Evolutionary conservation across 2,888 invertebrate species (phyloP).

Genomic region (Plusia festucae): DNA sequence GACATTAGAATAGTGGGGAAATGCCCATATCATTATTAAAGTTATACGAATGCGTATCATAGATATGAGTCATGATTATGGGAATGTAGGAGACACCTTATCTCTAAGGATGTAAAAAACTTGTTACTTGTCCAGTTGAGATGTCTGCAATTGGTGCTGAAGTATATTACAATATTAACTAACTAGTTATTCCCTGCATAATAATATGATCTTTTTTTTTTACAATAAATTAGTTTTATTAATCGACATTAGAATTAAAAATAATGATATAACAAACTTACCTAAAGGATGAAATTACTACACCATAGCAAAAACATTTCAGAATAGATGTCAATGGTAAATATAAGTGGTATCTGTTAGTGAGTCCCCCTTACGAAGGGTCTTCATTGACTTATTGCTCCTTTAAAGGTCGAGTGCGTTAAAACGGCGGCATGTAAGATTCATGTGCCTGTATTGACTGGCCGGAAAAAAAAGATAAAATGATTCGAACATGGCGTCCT

Average conservation of each 20-base stretch:
- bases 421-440: conserved; percentile 4
- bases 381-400: conserved; percentile 4
- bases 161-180: neutral
- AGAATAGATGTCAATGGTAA: conserved; percentile 1
- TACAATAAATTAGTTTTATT: no score
- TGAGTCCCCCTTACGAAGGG: neutral
- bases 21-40: conserved; percentile 74
- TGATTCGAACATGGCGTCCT: neutral
- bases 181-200: neutral
- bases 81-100: conserved; percentile 30
- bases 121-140: neutral
- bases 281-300: no score
- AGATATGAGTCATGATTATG: conserved; percentile 48
- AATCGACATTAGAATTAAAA: no score
- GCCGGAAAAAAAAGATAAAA: neutral
- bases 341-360: neutral
- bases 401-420: conserved; percentile 2
- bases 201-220: no score
- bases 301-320: neutral
- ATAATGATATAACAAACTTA: no score
- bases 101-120: conserved; percentile 29
- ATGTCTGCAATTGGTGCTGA: neutral
- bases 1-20: conserved; percentile 76
- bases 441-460: neutral
- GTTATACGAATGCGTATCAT: conserved; percentile 62